Evolutionary conservation across 2,888 invertebrate species (phyloP).

Genomic region (Ophion slaviceki): DNA sequence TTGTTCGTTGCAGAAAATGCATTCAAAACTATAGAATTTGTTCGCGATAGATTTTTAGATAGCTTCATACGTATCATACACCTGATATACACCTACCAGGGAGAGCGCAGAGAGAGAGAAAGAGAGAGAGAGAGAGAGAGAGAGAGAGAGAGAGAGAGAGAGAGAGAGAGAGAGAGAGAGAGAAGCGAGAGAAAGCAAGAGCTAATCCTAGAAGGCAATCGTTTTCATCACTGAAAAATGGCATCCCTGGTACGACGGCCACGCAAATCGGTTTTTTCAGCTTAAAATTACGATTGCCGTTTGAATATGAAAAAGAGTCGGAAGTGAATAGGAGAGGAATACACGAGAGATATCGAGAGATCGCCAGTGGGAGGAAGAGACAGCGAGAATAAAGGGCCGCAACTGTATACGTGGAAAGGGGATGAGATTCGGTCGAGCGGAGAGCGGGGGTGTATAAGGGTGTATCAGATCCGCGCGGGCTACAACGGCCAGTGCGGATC

Average conservation of each 20-base stretch:
- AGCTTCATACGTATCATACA: too few species aligned
- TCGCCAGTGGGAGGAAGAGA: conserved; percentile 31
- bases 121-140: conserved; percentile 10
- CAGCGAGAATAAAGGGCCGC: conserved; percentile 28
- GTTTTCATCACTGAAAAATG: conserved; percentile 49
- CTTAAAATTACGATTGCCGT: conserved; percentile 80
- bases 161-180: conserved; percentile 23
- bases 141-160: too few species aligned
- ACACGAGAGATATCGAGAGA: conserved; percentile 22
- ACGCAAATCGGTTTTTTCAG: conserved; percentile 80
- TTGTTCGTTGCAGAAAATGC: too few species aligned
- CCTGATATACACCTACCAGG: too few species aligned
- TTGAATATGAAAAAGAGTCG: conserved; percentile 74
- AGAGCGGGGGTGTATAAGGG: conserved; percentile 44
- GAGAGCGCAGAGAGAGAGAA: background rate
- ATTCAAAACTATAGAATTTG: too few species aligned
- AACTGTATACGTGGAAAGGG: conserved; percentile 33
- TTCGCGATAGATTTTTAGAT: too few species aligned
- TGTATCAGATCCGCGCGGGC: conserved; percentile 60
- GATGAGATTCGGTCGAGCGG: conserved; percentile 10
- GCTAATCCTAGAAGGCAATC: background rate
- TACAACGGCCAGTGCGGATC: conserved; percentile 51
- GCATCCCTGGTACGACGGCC: conserved; percentile 56
- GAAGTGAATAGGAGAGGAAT: conserved; percentile 65
- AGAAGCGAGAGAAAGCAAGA: conserved; percentile 15